Percentiles rank a stretch among this genome's conserved stretches.
Evolutionary conservation across 2,888 invertebrate genomes (phyloP).

Genomic region (Metalampra italica): DNA sequence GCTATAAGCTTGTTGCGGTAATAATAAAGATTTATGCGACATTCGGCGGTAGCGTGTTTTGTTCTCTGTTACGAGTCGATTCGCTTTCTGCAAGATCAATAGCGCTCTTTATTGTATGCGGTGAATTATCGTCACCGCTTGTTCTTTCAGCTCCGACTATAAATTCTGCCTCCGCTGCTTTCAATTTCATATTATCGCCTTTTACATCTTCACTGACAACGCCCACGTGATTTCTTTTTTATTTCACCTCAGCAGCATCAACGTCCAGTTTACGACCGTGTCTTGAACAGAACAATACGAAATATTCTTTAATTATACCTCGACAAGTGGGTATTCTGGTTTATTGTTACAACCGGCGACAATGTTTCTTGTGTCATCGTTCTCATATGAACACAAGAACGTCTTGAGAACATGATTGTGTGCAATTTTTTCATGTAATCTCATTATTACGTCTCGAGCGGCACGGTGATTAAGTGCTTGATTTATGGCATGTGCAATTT

Average conservation of each 20-base stretch:
- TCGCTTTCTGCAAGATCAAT: conserved; percentile 75
- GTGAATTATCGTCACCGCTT: conserved; percentile 67
- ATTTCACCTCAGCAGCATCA: conserved; percentile 26
- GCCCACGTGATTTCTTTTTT: conserved; percentile 41
- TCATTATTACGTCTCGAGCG: conserved; percentile 65
- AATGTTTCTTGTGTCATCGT: conserved; percentile 38
- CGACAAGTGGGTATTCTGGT: conserved; percentile 10
- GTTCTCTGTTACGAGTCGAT: conserved; percentile 74
- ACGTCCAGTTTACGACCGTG: conserved; percentile 23
- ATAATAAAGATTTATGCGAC: conserved; percentile 78
- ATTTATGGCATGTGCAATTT: conserved; percentile 76
- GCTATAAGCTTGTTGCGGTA: conserved; percentile 76
- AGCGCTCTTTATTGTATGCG: conserved; percentile 70
- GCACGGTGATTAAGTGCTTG: conserved; percentile 73
- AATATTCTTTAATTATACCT: conserved; percentile 1
- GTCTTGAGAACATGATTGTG: conserved; percentile 38
- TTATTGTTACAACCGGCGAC: conserved; percentile 26
- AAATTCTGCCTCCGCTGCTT: conserved; percentile 50
- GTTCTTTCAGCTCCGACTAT: conserved; percentile 56
- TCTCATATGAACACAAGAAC: conserved; percentile 33
- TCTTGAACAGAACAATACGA: conserved; percentile 16
- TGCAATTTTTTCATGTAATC: conserved; percentile 72
- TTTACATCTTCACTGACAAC: conserved; percentile 55
- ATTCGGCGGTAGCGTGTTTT: conserved; percentile 77
- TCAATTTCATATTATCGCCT: conserved; percentile 66